Evolutionary conservation across 1,140 invertebrate species (phyloP), one percentile per base, ranked within the genome.

Genomic region (Drosophila kohkoa): DNA sequence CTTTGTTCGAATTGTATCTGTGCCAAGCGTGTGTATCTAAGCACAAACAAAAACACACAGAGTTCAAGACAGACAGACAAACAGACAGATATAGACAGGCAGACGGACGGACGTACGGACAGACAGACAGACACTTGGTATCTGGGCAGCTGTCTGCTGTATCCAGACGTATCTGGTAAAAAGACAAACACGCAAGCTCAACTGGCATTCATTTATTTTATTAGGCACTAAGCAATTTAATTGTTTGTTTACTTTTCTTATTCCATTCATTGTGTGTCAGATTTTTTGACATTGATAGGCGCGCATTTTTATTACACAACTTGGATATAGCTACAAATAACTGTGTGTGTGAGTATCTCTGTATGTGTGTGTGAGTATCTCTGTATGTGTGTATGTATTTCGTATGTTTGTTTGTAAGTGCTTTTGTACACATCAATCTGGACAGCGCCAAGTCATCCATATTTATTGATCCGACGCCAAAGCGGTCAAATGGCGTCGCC

Each of bases 201-300:
- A 70, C 72, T 62, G 58, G 77, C 77, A 89, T 85, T 80, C 73
- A 86, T 90, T 77, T 90, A 80, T 90, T 90, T 90, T 90, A 90
- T 90, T 82, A 90, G 86, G 79, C 79, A 71, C 82, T 80, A 80
- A 90, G 79, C 77, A 90, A 90, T 87, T 90, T 90, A 90, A 90
- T 90, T 90, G 86, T 90, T 90, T 90, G 86, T 90, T 90, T 90
- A 90, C 86, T 77, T 82, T 82, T 77, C 76, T 75, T 82, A 82
- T 89, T 79, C 81, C 79, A 90, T 89, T 90, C 79, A 90, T 89
- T 90, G 79, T 80, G 77, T 89, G 86, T 90, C 86, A 86, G 86
- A 90, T 90, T 90, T 77, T 86, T 77, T 82, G 86, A 90, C 86
- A 90, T 86, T 90, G 86, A 90, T 90, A 90, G 82, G 86, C 79